phyloP scores from a whole-genome alignment of 2,888 invertebrate genomes.

The Phengaris arion region DNA sequence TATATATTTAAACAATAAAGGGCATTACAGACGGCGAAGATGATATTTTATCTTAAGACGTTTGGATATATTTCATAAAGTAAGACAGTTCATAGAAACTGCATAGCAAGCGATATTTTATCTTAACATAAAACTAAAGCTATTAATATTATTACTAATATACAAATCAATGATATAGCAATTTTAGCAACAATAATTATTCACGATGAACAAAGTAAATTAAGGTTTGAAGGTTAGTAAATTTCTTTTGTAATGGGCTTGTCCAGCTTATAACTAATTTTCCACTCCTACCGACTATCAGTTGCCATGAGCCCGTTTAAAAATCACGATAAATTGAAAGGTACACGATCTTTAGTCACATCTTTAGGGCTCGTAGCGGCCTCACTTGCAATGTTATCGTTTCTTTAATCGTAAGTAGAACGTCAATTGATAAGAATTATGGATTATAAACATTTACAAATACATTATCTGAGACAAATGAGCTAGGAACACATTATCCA shows the following conservation, averaged over 20 bases:
- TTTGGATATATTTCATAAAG: no score
- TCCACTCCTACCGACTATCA: background rate
- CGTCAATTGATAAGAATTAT: constrained; percentile 23
- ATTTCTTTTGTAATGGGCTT: background rate
- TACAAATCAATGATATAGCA: background rate
- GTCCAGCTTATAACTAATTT: background rate
- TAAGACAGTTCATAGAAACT: no score
- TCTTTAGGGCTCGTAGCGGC: background rate
- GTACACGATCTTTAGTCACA: constrained; percentile 10
- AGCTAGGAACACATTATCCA: constrained; percentile 18
- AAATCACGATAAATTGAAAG: constrained; percentile 12
- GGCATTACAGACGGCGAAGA: no score
- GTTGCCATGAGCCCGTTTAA: constrained; percentile 5
- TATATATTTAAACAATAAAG: no score
- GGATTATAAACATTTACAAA: constrained; percentile 21
- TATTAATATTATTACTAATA: background rate
- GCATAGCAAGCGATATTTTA: no score
- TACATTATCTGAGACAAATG: constrained; percentile 7
- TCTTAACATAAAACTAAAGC: background rate
- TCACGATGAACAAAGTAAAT: background rate
- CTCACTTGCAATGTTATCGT: constrained; percentile 8
- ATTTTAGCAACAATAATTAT: no score
- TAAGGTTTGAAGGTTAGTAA: background rate
- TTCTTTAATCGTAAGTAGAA: constrained; percentile 20
- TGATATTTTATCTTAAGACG: no score